Evolutionary conservation across 2,888 invertebrate species (phyloP).

Genomic region (Trachelus troglodyta): DNA sequence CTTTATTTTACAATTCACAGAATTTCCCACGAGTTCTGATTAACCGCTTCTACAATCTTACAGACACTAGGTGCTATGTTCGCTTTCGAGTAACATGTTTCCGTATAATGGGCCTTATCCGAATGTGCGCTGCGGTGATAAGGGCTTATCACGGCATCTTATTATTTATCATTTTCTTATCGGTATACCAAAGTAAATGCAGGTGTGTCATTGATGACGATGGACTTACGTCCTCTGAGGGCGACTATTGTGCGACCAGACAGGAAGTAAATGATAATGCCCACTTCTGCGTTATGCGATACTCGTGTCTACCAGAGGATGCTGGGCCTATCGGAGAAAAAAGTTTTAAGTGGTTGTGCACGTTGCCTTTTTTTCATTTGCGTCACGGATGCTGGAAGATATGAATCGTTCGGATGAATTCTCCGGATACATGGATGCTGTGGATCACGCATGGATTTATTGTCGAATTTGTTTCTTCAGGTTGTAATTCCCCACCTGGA

Average conservation of each 20-base stretch:
- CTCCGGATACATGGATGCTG: neutral
- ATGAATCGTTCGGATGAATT: neutral
- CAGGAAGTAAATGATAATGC: slow-evolving; percentile 24
- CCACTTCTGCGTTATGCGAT: slow-evolving; percentile 25
- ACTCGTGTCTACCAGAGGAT: slow-evolving; percentile 18
- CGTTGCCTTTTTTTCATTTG: neutral
- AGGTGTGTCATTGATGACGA: neutral
- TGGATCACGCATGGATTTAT: neutral
- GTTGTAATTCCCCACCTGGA: neutral
- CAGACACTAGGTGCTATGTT: neutral
- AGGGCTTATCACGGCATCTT: neutral
- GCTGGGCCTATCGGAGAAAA: neutral
- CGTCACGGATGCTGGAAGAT: neutral
- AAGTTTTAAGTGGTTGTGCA: neutral
- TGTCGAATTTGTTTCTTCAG: neutral
- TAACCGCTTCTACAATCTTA: neutral
- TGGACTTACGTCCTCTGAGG: neutral
- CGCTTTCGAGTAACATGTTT: neutral
- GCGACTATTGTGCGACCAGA: neutral
- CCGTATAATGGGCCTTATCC: neutral
- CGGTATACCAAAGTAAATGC: neutral
- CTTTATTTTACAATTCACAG: neutral
- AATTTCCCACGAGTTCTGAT: neutral
- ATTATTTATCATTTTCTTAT: neutral
- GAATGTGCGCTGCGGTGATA: neutral